phyloP scores from a whole-genome alignment of 1,140 invertebrate genomes.

The Diabrotica undecimpunctata region DNA sequence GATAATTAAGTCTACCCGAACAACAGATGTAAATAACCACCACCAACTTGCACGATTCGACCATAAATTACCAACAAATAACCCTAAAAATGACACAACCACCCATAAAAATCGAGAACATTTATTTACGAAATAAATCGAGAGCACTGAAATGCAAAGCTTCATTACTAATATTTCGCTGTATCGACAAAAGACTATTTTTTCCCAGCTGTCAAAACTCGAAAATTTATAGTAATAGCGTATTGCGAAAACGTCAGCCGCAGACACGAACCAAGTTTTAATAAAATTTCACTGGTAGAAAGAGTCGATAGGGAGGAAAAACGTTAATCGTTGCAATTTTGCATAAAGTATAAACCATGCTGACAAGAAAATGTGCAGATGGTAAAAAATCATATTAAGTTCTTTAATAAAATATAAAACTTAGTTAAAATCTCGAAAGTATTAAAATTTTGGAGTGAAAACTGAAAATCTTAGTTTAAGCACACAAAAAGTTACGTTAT shows the following conservation, averaged over 20 bases:
- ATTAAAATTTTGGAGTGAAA: no score
- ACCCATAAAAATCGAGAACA: constrained; percentile 12
- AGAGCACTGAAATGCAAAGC: constrained; percentile 13
- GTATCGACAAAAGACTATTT: constrained; percentile 25
- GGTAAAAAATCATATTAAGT: no score
- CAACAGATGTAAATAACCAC: not conserved
- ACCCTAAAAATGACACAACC: constrained; percentile 4
- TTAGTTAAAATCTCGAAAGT: no score
- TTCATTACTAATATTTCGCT: constrained; percentile 17
- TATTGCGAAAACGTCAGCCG: constrained; percentile 26
- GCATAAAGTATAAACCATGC: no score
- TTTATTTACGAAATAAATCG: constrained; percentile 16
- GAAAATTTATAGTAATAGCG: constrained; percentile 28
- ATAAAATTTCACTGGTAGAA: constrained; percentile 17
- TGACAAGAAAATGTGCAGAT: no score
- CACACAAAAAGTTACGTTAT: no score
- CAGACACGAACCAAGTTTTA: constrained; percentile 25
- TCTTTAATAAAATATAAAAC: no score
- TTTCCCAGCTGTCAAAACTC: constrained; percentile 21
- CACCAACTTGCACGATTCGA: not conserved
- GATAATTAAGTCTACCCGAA: no score
- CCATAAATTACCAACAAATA: constrained; percentile 8
- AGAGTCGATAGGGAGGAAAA: not conserved
- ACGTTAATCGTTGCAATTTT: not conserved
- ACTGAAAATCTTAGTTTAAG: no score